These are phyloP conservation scores for Caerostris darwini DNA, from an alignment of 1,140 invertebrate genomes.

Conservation along the genomic window DNA sequence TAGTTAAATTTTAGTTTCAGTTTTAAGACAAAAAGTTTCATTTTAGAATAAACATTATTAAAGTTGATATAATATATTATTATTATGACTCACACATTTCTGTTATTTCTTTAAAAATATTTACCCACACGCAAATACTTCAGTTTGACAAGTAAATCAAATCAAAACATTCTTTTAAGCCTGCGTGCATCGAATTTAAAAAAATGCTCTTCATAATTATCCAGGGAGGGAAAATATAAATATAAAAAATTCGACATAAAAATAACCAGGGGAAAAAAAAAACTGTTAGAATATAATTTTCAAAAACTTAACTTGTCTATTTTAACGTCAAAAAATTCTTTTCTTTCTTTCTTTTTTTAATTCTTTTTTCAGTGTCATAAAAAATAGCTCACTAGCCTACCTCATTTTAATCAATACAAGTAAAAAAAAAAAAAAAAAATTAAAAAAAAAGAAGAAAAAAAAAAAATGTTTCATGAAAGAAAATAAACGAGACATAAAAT, in stretches of 20 bases:
- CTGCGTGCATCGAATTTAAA: background rate
- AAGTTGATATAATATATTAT: no score
- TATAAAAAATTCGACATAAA: background rate
- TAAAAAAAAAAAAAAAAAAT: background rate
- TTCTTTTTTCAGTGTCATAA: background rate
- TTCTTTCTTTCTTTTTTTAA: no score
- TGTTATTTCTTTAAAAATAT: no score
- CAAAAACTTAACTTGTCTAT: constrained; percentile 13
- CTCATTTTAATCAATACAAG: constrained; percentile 27
- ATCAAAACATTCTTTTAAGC: background rate
- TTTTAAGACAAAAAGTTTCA: no score
- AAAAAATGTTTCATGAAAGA: background rate
- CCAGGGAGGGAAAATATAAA: no score
- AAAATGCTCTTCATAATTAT: background rate
- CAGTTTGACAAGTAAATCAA: background rate
- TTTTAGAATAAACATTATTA: no score
- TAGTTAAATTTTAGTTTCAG: no score
- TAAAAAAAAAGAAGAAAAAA: background rate
- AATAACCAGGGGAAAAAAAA: background rate
- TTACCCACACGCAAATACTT: no score
- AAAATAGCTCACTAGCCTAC: background rate
- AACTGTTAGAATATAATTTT: constrained; percentile 23
- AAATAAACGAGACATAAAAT: constrained; percentile 36
- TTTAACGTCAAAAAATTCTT: background rate
- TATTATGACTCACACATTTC: no score